These are phyloP conservation scores for Amphilophus citrinellus DNA, from an alignment of 2,113 vertebrate species.

Conservation along the genomic window DNA sequence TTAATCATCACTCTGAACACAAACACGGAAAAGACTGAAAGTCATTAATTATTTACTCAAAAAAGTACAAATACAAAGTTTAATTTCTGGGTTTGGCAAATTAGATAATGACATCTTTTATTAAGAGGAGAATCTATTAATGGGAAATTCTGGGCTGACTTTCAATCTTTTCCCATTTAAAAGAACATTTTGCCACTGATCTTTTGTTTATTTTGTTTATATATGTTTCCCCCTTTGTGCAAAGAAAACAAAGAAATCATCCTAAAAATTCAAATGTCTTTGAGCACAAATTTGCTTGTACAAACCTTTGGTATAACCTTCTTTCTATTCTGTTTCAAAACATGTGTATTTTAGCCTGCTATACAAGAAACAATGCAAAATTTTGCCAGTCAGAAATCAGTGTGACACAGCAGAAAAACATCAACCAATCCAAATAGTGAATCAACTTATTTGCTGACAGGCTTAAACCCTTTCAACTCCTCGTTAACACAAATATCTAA, in stretches of 20 bases:
- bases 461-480: too few relatives aligned
- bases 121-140: background rate
- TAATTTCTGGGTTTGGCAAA: background rate
- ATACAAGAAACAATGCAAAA: too few relatives aligned
- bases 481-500: too few relatives aligned
- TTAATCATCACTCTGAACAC: background rate
- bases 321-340: background rate
- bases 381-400: too few relatives aligned
- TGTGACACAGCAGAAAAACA: too few relatives aligned
- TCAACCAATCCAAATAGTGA: too few relatives aligned
- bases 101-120: background rate
- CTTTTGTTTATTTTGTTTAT: background rate
- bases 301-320: background rate
- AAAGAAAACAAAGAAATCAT: background rate
- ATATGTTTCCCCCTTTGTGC: background rate
- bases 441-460: too few relatives aligned
- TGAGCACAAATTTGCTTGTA: fast-evolving
- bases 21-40: fast-evolving
- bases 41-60: fast-evolving
- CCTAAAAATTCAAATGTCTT: background rate
- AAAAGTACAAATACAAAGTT: background rate
- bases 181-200: background rate
- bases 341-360: background rate
- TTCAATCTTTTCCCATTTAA: background rate
- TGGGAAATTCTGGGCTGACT: background rate